Evolutionary conservation across 2,797 vertebrate genomes (phyloP).

Genomic region (Sciurus vulgaris): DNA sequence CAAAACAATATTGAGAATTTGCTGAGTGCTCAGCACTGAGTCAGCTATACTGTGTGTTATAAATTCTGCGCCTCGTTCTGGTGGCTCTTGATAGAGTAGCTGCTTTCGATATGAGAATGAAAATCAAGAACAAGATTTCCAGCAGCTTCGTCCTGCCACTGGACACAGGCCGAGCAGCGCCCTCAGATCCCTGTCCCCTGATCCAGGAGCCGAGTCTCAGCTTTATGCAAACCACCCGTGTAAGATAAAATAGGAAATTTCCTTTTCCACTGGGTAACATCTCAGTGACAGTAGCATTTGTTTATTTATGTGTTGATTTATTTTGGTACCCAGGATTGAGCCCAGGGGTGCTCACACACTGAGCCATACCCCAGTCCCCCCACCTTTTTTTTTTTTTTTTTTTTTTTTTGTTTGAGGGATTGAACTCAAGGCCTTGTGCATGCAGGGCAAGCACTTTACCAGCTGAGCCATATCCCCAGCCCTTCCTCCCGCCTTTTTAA

Average conservation of each 20-base stretch:
- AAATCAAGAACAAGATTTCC: not conserved
- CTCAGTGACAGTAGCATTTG: not conserved
- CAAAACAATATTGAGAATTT: not conserved
- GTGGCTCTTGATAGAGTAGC: not conserved
- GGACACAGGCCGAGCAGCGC: too few species aligned
- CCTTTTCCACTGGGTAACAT: not conserved
- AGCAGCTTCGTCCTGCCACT: not conserved
- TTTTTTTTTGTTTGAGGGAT: too few species aligned
- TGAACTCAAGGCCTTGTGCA: too few species aligned
- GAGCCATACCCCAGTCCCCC: too few species aligned
- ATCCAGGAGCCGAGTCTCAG: not conserved
- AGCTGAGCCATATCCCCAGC: too few species aligned
- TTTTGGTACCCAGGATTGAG: too few species aligned
- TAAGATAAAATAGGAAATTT: not conserved
- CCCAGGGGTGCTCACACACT: too few species aligned
- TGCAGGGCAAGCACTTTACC: too few species aligned
- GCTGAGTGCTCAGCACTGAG: not conserved
- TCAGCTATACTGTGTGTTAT: too few species aligned
- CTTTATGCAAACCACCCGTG: not conserved
- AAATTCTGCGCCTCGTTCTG: not conserved
- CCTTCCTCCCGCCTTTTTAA: too few species aligned
- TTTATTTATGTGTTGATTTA: too few species aligned
- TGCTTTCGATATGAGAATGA: not conserved
- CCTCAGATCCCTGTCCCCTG: fast-evolving
- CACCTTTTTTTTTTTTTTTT: too few species aligned